Conservation (phyloP, 2,113 vertebrate species). For the Sula dactylatra region DNA sequence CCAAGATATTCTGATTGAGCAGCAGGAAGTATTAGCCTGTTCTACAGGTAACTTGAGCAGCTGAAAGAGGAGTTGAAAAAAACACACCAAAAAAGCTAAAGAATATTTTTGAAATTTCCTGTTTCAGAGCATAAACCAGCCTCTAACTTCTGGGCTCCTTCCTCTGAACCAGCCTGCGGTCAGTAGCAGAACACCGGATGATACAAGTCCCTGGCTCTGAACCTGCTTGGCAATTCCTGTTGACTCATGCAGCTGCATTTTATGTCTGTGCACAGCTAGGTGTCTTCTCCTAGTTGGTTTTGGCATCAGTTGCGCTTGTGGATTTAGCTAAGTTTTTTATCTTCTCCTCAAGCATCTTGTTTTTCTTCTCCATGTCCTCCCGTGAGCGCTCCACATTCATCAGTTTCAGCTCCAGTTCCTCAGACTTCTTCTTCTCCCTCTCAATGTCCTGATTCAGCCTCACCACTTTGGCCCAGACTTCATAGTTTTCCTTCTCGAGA, state of each 20-base stretch:
- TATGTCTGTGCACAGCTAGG: background rate
- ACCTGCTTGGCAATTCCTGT: background rate
- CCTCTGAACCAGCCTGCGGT: background rate
- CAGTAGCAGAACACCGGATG: background rate
- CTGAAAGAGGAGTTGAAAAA: background rate
- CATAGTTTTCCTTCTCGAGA: conserved; percentile 84
- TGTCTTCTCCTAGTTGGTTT: background rate
- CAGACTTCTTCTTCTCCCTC: conserved; percentile 72
- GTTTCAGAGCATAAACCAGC: background rate
- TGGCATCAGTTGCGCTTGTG: background rate
- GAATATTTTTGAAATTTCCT: background rate
- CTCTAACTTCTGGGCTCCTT: background rate
- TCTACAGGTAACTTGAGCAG: background rate
- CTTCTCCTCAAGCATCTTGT: conserved; percentile 78
- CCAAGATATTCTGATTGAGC: background rate
- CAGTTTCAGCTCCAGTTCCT: conserved; percentile 79
- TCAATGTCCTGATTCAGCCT: conserved; percentile 82
- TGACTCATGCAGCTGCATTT: background rate
- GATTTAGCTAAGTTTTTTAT: conserved; percentile 74
- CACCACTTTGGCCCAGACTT: conserved; percentile 81
- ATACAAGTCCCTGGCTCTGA: background rate
- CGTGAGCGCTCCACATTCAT: conserved; percentile 63
- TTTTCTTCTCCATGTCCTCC: conserved; percentile 79
- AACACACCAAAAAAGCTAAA: background rate
- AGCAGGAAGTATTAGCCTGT: background rate